Evolutionary conservation across 1,140 invertebrate genomes (phyloP).

Genomic region (Lineus longissimus): DNA sequence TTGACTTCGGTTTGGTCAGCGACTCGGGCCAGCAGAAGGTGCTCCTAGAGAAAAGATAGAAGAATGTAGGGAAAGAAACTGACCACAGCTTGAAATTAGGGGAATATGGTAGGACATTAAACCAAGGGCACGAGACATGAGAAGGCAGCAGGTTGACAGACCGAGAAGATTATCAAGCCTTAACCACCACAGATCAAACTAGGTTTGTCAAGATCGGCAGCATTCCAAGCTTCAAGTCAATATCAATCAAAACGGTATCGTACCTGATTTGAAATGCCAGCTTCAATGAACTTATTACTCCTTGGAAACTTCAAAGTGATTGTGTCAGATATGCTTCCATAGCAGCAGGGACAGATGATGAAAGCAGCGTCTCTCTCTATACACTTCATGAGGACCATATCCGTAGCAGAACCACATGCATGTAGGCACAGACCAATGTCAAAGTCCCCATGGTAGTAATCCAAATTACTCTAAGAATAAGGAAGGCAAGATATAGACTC

Average conservation of each 20-base stretch:
- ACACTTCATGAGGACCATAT: slow-evolving; percentile 85
- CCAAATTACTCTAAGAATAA: slow-evolving; percentile 52
- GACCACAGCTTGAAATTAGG: background rate
- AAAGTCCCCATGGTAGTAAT: slow-evolving; percentile 59
- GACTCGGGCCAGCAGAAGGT: slow-evolving; percentile 77
- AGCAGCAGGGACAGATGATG: slow-evolving; percentile 91
- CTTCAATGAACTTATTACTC: slow-evolving; percentile 58
- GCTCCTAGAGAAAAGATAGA: slow-evolving; percentile 60
- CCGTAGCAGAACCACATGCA: slow-evolving; percentile 91
- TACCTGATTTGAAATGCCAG: slow-evolving; percentile 38
- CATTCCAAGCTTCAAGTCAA: background rate
- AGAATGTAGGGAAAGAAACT: background rate
- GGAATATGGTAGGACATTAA: background rate
- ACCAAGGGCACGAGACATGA: background rate
- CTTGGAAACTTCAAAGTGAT: slow-evolving; percentile 67
- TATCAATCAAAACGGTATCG: background rate
- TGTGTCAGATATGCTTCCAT: slow-evolving; percentile 77
- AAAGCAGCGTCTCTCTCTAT: slow-evolving; percentile 72
- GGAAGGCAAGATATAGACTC: slow-evolving; percentile 1
- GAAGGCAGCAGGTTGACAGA: background rate
- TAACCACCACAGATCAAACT: background rate
- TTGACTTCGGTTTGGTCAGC: slow-evolving; percentile 78
- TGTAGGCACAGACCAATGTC: slow-evolving; percentile 84
- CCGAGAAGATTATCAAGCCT: background rate
- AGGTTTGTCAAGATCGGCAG: background rate